These are phyloP conservation scores for Butorides virescens DNA, from an alignment of 2,113 vertebrate species.

Conservation along the genomic window DNA sequence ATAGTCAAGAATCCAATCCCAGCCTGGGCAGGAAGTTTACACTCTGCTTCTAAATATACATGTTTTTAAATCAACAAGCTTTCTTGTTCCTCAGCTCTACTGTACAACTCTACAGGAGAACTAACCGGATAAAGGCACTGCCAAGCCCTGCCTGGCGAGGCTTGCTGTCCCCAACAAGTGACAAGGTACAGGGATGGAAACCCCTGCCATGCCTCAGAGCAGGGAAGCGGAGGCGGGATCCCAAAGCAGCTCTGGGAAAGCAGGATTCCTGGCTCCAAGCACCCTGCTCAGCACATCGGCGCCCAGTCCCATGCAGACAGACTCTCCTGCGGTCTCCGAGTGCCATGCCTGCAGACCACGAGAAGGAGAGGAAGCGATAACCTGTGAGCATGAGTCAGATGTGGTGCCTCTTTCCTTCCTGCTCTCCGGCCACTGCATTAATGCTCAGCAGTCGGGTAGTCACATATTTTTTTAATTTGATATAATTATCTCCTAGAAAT, in stretches of 20 bases:
- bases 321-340: background rate
- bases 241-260: background rate
- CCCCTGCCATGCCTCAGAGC: background rate
- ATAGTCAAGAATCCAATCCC: slow-evolving; percentile 70
- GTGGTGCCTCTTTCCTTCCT: slow-evolving; percentile 20
- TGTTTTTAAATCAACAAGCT: slow-evolving; percentile 78
- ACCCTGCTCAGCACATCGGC: background rate
- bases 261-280: background rate
- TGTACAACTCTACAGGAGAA: background rate
- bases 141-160: slow-evolving; percentile 23
- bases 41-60: slow-evolving; percentile 77
- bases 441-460: slow-evolving; percentile 53
- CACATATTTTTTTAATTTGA: slow-evolving; percentile 75
- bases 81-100: slow-evolving; percentile 66
- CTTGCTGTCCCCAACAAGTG: background rate
- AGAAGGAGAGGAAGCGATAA: background rate
- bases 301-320: background rate
- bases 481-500: slow-evolving; percentile 83
- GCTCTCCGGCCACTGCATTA: slow-evolving; percentile 45
- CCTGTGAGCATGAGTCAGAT: background rate
- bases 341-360: background rate
- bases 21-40: slow-evolving; percentile 81
- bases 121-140: background rate
- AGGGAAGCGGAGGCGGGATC: background rate
- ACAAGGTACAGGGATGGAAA: background rate